Evolutionary conservation across 2,888 invertebrate genomes (phyloP).

Genomic region (Oxyteleia sp.): DNA sequence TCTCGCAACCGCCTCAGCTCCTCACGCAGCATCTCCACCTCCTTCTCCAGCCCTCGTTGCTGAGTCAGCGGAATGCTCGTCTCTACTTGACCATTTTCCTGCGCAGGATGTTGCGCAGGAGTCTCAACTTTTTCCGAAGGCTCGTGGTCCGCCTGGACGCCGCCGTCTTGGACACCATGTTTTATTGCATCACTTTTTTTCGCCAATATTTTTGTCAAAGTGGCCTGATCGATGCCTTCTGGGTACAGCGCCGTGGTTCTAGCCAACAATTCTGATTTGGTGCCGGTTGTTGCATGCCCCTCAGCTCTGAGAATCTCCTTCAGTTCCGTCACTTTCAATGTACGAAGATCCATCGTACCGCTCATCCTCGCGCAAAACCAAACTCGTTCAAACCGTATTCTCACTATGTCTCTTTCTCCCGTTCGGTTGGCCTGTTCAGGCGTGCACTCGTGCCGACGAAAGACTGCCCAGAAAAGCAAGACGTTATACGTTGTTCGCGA

Average conservation of each 20-base stretch:
- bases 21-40: slow-evolving; percentile 7
- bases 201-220: too few relatives aligned
- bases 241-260: not conserved
- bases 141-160: not conserved
- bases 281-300: not conserved
- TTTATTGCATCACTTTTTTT: not conserved
- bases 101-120: too few relatives aligned
- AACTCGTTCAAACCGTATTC: too few relatives aligned
- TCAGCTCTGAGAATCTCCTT: not conserved
- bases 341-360: not conserved
- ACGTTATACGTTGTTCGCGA: too few relatives aligned
- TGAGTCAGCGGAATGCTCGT: not conserved
- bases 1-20: slow-evolving; percentile 9
- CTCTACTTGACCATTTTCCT: not conserved
- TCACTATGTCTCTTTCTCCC: too few relatives aligned
- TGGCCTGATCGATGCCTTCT: not conserved
- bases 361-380: not conserved
- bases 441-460: too few relatives aligned
- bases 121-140: too few relatives aligned
- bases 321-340: not conserved
- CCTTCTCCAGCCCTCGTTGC: not conserved
- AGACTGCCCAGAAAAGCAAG: too few relatives aligned
- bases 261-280: not conserved
- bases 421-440: too few relatives aligned
- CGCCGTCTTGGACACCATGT: not conserved